phyloP scores from a whole-genome alignment of 1,140 invertebrate genomes.

The Neodiprion fabricii region DNA sequence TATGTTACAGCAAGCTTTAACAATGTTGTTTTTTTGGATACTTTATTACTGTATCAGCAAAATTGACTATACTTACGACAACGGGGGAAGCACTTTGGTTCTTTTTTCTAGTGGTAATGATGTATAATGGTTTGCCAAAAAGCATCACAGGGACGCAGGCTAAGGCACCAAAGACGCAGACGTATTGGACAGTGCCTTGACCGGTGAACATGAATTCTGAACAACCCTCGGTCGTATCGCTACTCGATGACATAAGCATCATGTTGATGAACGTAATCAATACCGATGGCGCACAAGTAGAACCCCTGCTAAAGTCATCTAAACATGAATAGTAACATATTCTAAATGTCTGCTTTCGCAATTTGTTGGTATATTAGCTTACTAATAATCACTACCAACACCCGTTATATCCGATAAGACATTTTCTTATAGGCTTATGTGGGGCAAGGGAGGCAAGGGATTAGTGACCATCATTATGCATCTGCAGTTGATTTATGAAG shows the following conservation, averaged over 20 bases:
- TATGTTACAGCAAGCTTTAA: too few relatives aligned
- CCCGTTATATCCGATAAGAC: too few relatives aligned
- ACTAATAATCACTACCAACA: too few relatives aligned
- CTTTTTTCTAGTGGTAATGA: conserved; percentile 50
- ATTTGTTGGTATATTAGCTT: too few relatives aligned
- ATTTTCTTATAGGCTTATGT: too few relatives aligned
- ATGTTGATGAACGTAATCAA: conserved; percentile 93
- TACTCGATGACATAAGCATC: conserved; percentile 74
- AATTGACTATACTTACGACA: neutral
- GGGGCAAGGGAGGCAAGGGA: too few relatives aligned
- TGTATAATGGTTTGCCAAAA: conserved; percentile 86
- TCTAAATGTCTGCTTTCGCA: too few relatives aligned
- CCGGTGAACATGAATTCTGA: conserved; percentile 75
- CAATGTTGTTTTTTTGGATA: too few relatives aligned
- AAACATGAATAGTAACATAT: too few relatives aligned
- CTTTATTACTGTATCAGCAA: neutral
- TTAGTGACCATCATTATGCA: too few relatives aligned
- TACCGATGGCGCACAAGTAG: conserved; percentile 82
- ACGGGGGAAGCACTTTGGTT: conserved; percentile 15
- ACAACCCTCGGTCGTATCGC: conserved; percentile 62
- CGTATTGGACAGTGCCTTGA: conserved; percentile 75
- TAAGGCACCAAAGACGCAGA: conserved; percentile 77
- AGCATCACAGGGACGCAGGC: conserved; percentile 93
- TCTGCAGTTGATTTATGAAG: too few relatives aligned
- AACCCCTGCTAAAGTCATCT: neutral